Evolutionary conservation across 2,113 vertebrate species (phyloP), one percentile per base, ranked within the genome.

Genomic region (Erinaceus europaeus): DNA sequence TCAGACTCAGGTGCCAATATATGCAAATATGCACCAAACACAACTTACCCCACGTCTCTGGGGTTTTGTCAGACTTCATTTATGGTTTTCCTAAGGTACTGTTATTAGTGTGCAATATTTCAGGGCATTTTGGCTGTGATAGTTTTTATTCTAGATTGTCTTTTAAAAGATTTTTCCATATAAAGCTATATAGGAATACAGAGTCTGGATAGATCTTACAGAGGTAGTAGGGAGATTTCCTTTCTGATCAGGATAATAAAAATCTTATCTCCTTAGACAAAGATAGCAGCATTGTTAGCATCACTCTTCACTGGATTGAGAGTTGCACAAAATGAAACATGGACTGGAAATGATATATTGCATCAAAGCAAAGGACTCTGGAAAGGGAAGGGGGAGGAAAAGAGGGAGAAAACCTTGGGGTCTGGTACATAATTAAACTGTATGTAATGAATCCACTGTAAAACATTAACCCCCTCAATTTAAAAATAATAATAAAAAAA

Each of bases 161-260:
- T 91, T 84, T 36, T 27, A 40, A 76, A 87, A 38, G 18, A 15
- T 57, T 0, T 77, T 68, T 85, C 3, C 8, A 38, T 68, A 64
- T 17, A 7, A 61, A 20, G 38, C 32, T 15, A 9, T 42, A 40
- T 64, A 23, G 5, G 68, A 46, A 84, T 15, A 52, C 61, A 55
- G 4, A 4, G 0, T 65, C 38, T 90, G 36, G 50, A 44, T 23
- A 46, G 20, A 23, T 10, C 8, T 14, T 29, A 2, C 23, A 40
- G 21, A 71, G 36, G 8, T 61, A 86, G n/a, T 50, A 11, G 34
- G 14, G 7, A 76, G 23, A 53, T 83, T 90, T 83, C 15, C 72
- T 50, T 88, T 25, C 48, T 46, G 9, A 75, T 5, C 17, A 90
- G 48, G 36, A 57, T n/a, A 59, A 75, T 74, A 53, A 74, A 73